Evolutionary conservation across 2,113 vertebrate genomes (phyloP), one percentile per base, ranked within the genome.

Genomic region (Aldabrachelys gigantea): DNA sequence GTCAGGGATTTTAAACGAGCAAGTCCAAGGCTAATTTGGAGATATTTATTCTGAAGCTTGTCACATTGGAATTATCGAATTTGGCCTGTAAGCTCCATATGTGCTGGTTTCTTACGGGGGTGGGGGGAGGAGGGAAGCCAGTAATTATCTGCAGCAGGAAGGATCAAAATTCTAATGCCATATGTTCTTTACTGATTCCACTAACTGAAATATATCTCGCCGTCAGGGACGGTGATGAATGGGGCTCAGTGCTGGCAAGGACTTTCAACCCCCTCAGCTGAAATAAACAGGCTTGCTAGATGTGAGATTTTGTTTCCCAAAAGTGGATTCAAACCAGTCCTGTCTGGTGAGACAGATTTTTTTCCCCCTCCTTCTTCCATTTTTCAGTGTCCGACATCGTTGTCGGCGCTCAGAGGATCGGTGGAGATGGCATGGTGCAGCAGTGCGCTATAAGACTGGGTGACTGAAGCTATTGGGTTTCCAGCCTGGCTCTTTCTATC

Each of bases 71-170:
- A 69, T 69, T 10, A 17, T 21, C 17, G 8, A 21, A 38, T n/a
- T 38, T 47, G 72, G 49, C 72, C 81, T 25, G 41, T 17, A 4
- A 31, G 17, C 50, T 16, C 56, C 91, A 88, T 80, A 62, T 84
- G 91, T 29, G 69, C 90, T 29, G 8, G 2, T 56, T 88, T 38
- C 81, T 69, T 54, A 29, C 44, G 6, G 29, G 31, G 14, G 59
- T 1, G 17, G n/a, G 11, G 24, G 31, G 2, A 7, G 3, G 10
- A 35, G 35, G 22, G 38, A 24, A 8, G 41, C 75, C 79, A 49
- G 44, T 92, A 88, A 92, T 92, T 79, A 88, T 92, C 57, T 54
- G 50, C 41, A 56, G 91, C 87, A 88, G 72, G 81, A 59, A 80
- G 79, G 81, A 80, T 88, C 50, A 41, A 84, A 69, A 79, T 69